Evolutionary conservation across 2,797 vertebrate species (phyloP).

Genomic region (Argya squamiceps): DNA sequence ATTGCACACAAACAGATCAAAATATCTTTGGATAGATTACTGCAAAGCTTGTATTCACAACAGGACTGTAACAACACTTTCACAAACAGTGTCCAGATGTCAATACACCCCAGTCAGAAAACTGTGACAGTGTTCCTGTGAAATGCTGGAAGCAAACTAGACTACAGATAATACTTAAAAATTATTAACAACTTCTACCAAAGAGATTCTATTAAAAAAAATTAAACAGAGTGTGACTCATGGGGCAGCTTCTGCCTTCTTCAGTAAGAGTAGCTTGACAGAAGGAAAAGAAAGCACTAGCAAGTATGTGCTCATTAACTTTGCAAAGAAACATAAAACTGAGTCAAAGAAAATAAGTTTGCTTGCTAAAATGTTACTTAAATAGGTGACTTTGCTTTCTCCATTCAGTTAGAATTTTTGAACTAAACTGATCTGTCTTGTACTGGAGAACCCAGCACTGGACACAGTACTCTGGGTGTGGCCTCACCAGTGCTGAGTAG

Average conservation of each 20-base stretch:
- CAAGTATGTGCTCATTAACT: background rate
- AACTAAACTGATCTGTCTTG: background rate
- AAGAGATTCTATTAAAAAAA: background rate
- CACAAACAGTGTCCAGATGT: background rate
- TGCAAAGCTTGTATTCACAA: background rate
- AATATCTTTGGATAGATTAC: background rate
- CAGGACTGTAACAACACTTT: background rate
- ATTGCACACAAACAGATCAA: constrained; percentile 1
- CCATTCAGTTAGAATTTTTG: background rate
- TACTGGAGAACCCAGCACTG: background rate
- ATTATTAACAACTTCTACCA: background rate
- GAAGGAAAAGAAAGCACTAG: background rate
- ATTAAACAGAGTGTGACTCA: background rate
- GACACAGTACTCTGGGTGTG: background rate
- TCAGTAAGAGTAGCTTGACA: background rate
- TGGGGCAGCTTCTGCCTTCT: background rate
- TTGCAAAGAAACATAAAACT: background rate
- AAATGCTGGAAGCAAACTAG: background rate
- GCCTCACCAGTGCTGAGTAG: background rate
- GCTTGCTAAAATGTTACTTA: background rate
- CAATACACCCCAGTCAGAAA: background rate
- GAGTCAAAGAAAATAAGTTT: background rate
- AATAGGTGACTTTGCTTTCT: background rate
- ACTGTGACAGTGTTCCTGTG: background rate
- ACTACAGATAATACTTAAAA: background rate